These are phyloP conservation scores for Enteromius treurensis DNA, from an alignment of 2,797 vertebrate species.

Conservation along the genomic window DNA sequence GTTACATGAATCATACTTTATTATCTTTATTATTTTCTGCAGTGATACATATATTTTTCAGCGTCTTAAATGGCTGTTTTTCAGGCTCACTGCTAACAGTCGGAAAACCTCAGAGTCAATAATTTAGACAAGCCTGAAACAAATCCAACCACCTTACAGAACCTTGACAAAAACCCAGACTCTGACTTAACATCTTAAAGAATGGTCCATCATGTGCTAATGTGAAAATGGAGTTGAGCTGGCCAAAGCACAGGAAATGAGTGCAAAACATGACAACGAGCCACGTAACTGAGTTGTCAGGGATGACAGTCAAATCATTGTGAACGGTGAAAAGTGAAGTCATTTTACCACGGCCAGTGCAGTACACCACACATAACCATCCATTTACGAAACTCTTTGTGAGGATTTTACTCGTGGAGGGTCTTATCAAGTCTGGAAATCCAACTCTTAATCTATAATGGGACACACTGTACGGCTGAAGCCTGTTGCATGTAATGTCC, in stretches of 20 bases:
- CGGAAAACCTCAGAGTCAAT: not conserved
- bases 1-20: not conserved
- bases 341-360: not conserved
- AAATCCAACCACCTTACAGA: conserved; percentile 4
- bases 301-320: conserved; percentile 15
- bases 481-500: conserved; percentile 47
- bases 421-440: conserved; percentile 53
- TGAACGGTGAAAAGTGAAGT: not conserved
- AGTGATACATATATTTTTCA: not conserved
- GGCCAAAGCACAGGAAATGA: conserved; percentile 32
- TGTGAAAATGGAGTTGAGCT: conserved; percentile 22
- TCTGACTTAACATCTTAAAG: conserved; percentile 26
- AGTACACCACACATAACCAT: not conserved
- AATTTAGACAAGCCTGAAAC: conserved; percentile 4
- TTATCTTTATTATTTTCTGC: not conserved
- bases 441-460: conserved; percentile 54
- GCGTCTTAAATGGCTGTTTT: not conserved
- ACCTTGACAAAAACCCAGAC: conserved; percentile 22
- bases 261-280: conserved; percentile 14
- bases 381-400: conserved; percentile 8
- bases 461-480: conserved; percentile 47
- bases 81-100: not conserved
- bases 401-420: conserved; percentile 2
- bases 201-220: conserved; percentile 28
- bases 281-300: not conserved